A percentile compares a stretch with the other conserved stretches of the same genome.
phyloP scores from a whole-genome alignment of 2,888 invertebrate genomes.

The Rhagium mordax region DNA sequence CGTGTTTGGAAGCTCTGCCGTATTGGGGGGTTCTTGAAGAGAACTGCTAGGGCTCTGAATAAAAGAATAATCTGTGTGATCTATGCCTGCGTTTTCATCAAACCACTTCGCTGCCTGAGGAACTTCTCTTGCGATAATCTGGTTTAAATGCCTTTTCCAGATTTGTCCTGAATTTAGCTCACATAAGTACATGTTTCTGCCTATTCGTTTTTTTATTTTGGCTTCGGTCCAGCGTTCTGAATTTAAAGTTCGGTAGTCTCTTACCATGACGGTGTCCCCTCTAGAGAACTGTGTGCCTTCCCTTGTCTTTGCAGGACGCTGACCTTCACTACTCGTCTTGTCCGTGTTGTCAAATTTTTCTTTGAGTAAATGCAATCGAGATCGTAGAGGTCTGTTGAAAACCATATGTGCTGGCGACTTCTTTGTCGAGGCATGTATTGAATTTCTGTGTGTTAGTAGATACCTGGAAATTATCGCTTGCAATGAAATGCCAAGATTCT shows the following conservation, averaged over 20 bases:
- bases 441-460: constrained; percentile 29
- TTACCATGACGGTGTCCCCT: constrained; percentile 3
- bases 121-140: not conserved
- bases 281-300: not conserved
- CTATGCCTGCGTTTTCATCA: too few relatives aligned
- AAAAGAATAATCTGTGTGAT: too few relatives aligned
- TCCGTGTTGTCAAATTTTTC: not conserved
- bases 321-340: not conserved
- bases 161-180: not conserved
- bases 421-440: constrained; percentile 29
- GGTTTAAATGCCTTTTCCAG: not conserved
- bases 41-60: too few relatives aligned
- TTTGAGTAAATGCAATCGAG: constrained; percentile 21
- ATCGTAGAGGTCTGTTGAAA: constrained; percentile 25
- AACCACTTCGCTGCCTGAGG: too few relatives aligned
- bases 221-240: constrained; percentile 8
- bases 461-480: constrained; percentile 30
- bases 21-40: too few relatives aligned
- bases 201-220: not conserved
- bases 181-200: constrained; percentile 15
- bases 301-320: not conserved
- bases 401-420: constrained; percentile 39
- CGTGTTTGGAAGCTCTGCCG: too few relatives aligned
- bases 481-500: constrained; percentile 13
- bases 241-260: constrained; percentile 1